Evolutionary conservation across 2,888 invertebrate genomes (phyloP).

Genomic region (Trachelus iudaicus): DNA sequence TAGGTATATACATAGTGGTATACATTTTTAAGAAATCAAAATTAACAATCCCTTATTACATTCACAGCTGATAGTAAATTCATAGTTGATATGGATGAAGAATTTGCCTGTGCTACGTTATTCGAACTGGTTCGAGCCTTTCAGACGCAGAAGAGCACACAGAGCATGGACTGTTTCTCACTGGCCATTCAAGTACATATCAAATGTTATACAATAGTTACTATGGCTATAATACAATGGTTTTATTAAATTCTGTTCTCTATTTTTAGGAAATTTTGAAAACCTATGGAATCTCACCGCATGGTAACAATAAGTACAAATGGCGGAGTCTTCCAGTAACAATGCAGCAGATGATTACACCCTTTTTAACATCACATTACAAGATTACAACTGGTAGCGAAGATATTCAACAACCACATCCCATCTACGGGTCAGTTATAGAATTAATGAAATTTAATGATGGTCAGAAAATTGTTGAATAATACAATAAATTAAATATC

Average conservation of each 20-base stretch:
- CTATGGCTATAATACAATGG: background rate
- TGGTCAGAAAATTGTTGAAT: constrained; percentile 55
- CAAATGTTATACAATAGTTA: background rate
- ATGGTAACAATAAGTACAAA: constrained; percentile 70
- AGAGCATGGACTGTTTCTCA: constrained; percentile 83
- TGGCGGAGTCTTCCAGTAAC: constrained; percentile 79
- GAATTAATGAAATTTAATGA: constrained; percentile 66
- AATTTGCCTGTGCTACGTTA: constrained; percentile 78
- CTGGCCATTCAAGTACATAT: constrained; percentile 73
- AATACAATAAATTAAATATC: background rate
- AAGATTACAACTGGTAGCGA: constrained; percentile 44
- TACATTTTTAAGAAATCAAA: background rate
- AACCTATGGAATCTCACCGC: constrained; percentile 77
- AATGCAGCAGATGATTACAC: constrained; percentile 81
- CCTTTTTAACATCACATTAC: constrained; percentile 76
- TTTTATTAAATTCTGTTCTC: background rate
- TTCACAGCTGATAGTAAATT: constrained; percentile 70
- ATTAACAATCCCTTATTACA: constrained; percentile 48
- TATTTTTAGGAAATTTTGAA: constrained; percentile 77
- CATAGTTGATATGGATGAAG: constrained; percentile 75
- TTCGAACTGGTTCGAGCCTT: constrained; percentile 79
- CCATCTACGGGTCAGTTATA: constrained; percentile 62
- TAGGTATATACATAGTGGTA: constrained; percentile 69
- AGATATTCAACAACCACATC: constrained; percentile 53
- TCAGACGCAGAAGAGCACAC: constrained; percentile 80